Evolutionary conservation across 2,888 invertebrate species (phyloP).

Genomic region (Nomada hirtipes): DNA sequence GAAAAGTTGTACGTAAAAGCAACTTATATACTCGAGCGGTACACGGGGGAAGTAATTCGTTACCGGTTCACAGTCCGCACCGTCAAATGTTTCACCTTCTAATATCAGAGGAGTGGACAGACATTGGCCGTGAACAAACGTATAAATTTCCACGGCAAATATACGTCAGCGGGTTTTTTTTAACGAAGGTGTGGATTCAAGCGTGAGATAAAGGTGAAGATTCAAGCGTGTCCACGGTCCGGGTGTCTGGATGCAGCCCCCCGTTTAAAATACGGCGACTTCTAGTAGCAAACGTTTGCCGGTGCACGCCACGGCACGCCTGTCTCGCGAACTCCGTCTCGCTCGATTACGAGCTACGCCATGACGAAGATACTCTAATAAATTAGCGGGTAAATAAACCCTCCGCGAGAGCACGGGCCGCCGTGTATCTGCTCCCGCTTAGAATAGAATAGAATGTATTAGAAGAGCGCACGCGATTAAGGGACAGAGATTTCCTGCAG

Average conservation of each 20-base stretch:
- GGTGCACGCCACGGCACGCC: slow-evolving; percentile 32
- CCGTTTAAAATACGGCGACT: slow-evolving; percentile 45
- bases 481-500: slow-evolving; percentile 19
- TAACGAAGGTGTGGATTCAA: neutral
- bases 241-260: neutral
- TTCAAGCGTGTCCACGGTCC: slow-evolving; percentile 1
- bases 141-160: slow-evolving; percentile 38
- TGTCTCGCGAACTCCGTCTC: slow-evolving; percentile 61
- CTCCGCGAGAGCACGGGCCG: slow-evolving; percentile 33
- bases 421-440: slow-evolving; percentile 44
- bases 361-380: slow-evolving; percentile 71
- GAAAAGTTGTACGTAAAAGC: no score
- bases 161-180: slow-evolving; percentile 25
- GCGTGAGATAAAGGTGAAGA: neutral
- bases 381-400: slow-evolving; percentile 69
- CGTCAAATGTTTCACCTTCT: neutral
- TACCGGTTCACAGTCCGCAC: neutral
- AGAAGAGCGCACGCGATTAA: slow-evolving; percentile 54
- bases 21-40: no score
- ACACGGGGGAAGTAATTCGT: neutral
- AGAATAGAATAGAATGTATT: slow-evolving; percentile 65
- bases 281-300: slow-evolving; percentile 7
- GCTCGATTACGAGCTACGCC: slow-evolving; percentile 75
- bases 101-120: slow-evolving; percentile 36
- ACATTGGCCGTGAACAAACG: slow-evolving; percentile 41